phyloP scores from a whole-genome alignment of 2,797 vertebrate species.

The Sebastes taczanowskii region DNA sequence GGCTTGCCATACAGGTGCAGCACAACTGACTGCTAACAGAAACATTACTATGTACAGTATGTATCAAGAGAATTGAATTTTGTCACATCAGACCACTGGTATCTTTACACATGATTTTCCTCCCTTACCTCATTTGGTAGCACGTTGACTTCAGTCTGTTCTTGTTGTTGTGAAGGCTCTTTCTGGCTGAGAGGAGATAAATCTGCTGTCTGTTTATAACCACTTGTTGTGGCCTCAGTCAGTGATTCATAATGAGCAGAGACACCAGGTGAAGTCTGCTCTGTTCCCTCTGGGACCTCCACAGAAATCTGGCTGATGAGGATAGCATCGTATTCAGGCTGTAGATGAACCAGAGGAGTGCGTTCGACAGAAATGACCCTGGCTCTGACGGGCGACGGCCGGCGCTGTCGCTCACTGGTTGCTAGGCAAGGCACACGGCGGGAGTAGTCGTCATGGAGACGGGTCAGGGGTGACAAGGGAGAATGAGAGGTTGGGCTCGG shows the following conservation, averaged over 20 bases:
- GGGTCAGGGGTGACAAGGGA: conserved; percentile 79
- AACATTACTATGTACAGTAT: neutral
- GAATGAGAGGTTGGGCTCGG: conserved; percentile 61
- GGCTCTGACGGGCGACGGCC: conserved; percentile 62
- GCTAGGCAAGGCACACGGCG: conserved; percentile 85
- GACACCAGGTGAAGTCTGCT: neutral
- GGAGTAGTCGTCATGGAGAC: conserved; percentile 94
- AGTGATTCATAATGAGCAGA: conserved; percentile 17
- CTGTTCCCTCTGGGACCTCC: conserved; percentile 27
- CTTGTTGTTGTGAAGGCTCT: conserved; percentile 41
- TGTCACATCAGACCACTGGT: neutral
- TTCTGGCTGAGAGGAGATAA: conserved; percentile 33
- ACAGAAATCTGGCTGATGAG: conserved; percentile 28
- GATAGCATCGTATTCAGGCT: conserved; percentile 20
- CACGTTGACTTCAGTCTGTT: conserved; percentile 31
- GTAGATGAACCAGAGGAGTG: conserved; percentile 52
- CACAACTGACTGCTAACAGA: neutral
- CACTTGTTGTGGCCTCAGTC: conserved; percentile 12
- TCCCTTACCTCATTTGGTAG: conserved; percentile 57
- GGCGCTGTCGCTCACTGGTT: conserved; percentile 79
- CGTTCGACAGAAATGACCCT: conserved; percentile 46
- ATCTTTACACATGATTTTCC: neutral
- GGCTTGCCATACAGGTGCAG: neutral
- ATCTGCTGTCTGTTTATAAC: conserved; percentile 4
- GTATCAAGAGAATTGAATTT: neutral